These are phyloP conservation scores for Sarotherodon lohbergeri DNA, from an alignment of 2,113 vertebrate species.

Conservation along the genomic window DNA sequence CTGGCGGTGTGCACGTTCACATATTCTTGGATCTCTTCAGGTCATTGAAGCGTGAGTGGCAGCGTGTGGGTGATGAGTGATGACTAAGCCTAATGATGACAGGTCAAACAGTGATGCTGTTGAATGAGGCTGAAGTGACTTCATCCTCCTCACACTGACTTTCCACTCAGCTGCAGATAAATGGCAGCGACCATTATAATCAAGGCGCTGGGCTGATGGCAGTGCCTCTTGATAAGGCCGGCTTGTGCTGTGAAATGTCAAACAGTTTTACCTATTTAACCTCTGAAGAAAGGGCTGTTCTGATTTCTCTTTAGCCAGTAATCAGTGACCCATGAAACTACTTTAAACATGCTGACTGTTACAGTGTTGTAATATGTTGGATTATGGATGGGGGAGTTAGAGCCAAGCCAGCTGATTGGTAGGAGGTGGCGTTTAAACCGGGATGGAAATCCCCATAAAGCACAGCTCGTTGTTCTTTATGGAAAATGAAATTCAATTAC, in stretches of 20 bases:
- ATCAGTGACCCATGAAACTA: conserved; percentile 13
- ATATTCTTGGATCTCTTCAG: conserved; percentile 31
- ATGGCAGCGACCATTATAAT: conserved; percentile 31
- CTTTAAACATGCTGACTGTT: background rate
- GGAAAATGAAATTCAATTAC: conserved; percentile 12
- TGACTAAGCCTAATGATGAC: conserved; percentile 66
- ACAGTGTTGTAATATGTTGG: conserved; percentile 5
- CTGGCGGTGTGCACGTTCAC: background rate
- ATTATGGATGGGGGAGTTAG: background rate
- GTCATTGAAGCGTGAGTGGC: conserved; percentile 56
- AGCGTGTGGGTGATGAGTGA: conserved; percentile 63
- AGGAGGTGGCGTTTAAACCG: background rate
- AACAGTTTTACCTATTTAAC: conserved; percentile 16
- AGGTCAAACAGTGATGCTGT: conserved; percentile 60
- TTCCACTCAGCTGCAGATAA: conserved; percentile 35
- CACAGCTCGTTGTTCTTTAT: conserved; percentile 2
- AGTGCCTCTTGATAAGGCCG: conserved; percentile 27
- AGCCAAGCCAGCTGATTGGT: background rate
- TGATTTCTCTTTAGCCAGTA: background rate
- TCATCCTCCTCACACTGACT: conserved; percentile 26
- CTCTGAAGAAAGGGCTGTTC: background rate
- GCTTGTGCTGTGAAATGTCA: conserved; percentile 11
- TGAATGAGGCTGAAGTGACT: conserved; percentile 60
- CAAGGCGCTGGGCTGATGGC: background rate
- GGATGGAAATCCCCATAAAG: conserved; percentile 28